Base-by-base conservation (phyloP, 2,797 vertebrate genomes). In the Agapornis canus region DNA sequence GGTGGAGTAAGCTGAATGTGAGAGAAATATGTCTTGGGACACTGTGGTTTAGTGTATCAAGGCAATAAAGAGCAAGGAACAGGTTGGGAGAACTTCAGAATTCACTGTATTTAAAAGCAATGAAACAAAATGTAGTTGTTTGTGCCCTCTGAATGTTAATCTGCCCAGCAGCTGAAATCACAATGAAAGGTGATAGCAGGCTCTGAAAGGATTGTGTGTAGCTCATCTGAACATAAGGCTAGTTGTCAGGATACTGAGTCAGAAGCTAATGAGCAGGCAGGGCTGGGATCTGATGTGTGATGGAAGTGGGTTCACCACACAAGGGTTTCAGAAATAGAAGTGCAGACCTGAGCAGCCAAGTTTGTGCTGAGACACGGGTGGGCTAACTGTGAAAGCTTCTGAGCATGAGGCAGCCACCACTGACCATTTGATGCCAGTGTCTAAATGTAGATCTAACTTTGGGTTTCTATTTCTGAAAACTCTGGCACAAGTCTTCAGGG, bases 1-100 rank as follows among this genome's bases (percentile, higher is more conserved):
- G 8, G 80, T 82, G 89, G 96, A 96, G 86, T 89, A 91, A 94
- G 56, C 1, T 22, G 82, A 96, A 91, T 65, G 76, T 47, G 92
- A 87, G 73, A 85, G 86, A 90, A 95, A 68, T 84, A 80, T 65
- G 80, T 78, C 45, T 54, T 56, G 37, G 40, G 71, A 77, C 64
- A 42, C 60, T 39, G 66, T 72, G 76, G 81, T 82, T 95, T 83
- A 60, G 59, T 79, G 39, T 89, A 88, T 94, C 84, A 71, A 80
- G 94, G 20, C 54, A 90, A 81, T 95, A 92, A 90, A 87, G 43
- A 68, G 49, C 6, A 22, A 86, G 82, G 65, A 96, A 80, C 20
- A 61, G 63, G 81, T 40, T 94, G 70, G 68, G 66, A 96, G 45
- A 82, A 90, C 26, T 54, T 82, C 86, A 93, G 92, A 86, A 82